Evolutionary conservation across 2,797 vertebrate species (phyloP).

Genomic region (Helarctos malayanus): DNA sequence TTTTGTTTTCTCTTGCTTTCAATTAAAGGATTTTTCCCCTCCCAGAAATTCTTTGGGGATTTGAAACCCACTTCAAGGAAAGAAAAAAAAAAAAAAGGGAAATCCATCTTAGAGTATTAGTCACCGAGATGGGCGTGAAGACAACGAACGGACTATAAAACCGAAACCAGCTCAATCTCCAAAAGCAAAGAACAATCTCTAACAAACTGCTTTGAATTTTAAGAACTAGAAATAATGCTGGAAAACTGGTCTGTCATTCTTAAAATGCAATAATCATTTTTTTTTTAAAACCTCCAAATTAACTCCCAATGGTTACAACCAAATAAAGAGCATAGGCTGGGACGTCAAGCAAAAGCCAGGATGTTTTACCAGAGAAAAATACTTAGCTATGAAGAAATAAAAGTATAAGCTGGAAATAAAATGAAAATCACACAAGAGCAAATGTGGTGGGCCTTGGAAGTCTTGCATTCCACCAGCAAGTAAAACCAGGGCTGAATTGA

Average conservation of each 20-base stretch:
- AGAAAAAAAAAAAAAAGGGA: slow-evolving; percentile 59
- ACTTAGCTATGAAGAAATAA: slow-evolving; percentile 62
- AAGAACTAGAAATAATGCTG: slow-evolving; percentile 67
- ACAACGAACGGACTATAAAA: slow-evolving; percentile 41
- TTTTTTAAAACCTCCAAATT: slow-evolving; percentile 12
- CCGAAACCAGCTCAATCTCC: slow-evolving; percentile 59
- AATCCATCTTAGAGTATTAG: slow-evolving; percentile 81
- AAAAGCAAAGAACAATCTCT: slow-evolving; percentile 27
- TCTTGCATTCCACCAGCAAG: neutral
- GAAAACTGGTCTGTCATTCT: slow-evolving; percentile 69
- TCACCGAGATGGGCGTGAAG: slow-evolving; percentile 79
- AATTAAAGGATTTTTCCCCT: slow-evolving; percentile 81
- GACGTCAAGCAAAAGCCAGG: slow-evolving; percentile 31
- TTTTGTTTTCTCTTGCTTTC: slow-evolving; percentile 85
- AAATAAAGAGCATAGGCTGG: slow-evolving; percentile 61
- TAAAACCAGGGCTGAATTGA: neutral
- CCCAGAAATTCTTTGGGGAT: slow-evolving; percentile 84
- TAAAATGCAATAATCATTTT: slow-evolving; percentile 60
- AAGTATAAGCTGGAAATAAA: slow-evolving; percentile 65
- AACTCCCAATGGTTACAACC: slow-evolving; percentile 59
- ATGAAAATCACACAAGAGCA: slow-evolving; percentile 25
- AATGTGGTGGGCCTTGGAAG: neutral
- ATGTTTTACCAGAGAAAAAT: slow-evolving; percentile 47
- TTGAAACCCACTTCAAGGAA: slow-evolving; percentile 86
- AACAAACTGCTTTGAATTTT: slow-evolving; percentile 70